Evolutionary conservation across 2,797 vertebrate genomes (phyloP), one percentile per base, ranked within the genome.

Genomic region (Alfaro cultratus): DNA sequence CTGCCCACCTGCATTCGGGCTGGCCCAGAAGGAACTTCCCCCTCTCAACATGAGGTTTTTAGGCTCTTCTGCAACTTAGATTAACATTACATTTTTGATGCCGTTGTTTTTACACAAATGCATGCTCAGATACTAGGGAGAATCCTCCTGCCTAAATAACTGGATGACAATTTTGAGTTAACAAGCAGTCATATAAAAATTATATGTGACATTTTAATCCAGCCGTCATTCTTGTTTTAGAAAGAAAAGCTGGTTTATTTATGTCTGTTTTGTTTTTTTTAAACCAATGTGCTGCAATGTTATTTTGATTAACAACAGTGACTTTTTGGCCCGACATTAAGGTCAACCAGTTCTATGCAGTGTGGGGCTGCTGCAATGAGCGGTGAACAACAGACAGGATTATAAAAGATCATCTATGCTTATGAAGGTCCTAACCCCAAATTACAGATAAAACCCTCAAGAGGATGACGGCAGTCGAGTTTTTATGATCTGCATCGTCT

Each of bases 351-450:
- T 84, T 91, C 83, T 76, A 72, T 47, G 64, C 46, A 81, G 68
- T 71, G 78, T 39, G 55, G 76, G 70, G 72, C 60, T 62, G 13
- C 78, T 51, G 78, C 75, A 82, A 49, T 72, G 79, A 87, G n/a
- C 46, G 83, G 71, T 53, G 80, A 88, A 91, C 87, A 91, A 91
- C 79, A 74, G 86, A 29, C 74, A 77, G 75, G 82, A 92, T 91
- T 89, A 72, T 81, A 84, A 86, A 89, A 88, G 86, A 92, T 92
- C 87, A 93, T 91, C 87, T 87, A 60, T 23, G 81, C 92, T 92
- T 92, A 86, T 86, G 81, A 87, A 93, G 87, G 86, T 91, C 86
- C 80, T 78, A 89, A 90, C 85, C 86, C 77, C 83, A 91, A 86
- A 91, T 89, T 86, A 91, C 82, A 86, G 85, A 83, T 88, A 85